Evolutionary conservation across 35 echinoderm and acorn worm species (phyloP), one percentile per base, ranked within the genome.

Genomic region (Hemicentrotus pulcherrimus): DNA sequence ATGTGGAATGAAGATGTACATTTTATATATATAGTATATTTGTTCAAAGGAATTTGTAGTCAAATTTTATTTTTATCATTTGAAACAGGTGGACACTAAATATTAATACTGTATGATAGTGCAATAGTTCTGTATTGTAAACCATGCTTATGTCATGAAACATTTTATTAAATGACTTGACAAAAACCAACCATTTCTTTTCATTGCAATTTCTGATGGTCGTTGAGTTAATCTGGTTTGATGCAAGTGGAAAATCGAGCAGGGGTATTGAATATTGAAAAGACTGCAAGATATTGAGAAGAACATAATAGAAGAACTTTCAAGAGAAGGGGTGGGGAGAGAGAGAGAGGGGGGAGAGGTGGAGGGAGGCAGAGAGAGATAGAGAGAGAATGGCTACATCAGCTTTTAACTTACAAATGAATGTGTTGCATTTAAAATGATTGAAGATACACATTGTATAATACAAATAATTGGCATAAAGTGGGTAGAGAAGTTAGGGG

Each of bases 131-230:
- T n/a, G 22, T 78, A 78, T 28, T 78, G 65, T 22, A 78, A 30
- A 78, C 24, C 22, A n/a, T 78, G 65, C 65, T 78, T 78, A 78
- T 78, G 65, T 78, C 65, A 28, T 78, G 7, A 78, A 28, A 78
- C 65, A 78, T 78, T 78, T 78, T n/a, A 78, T 78, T 78, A 78
- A 78, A 78, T 78, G 65, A 78, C 65, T 78, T 78, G 65, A 78
- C 65, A 78, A 1, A 41, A 28, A 78, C 65, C 65, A 78, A 78
- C 18, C 22, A 22, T 22, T 70, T 24, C 2, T 1, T 70, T 70
- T 50, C 24, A 28, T 70, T 28, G 22, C 65, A 78, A 28, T 78
- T 78, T 7, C 5, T 11, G 11, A 9, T 9, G 8, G 50, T 55
- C 50, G 12, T 55, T 10, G 50, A 55, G 15, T 55, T 55, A 14